Percentiles rank a stretch among this genome's conserved stretches.
Conservation (phyloP, 2,888 invertebrate genomes). For the Trachelus iudaicus region DNA sequence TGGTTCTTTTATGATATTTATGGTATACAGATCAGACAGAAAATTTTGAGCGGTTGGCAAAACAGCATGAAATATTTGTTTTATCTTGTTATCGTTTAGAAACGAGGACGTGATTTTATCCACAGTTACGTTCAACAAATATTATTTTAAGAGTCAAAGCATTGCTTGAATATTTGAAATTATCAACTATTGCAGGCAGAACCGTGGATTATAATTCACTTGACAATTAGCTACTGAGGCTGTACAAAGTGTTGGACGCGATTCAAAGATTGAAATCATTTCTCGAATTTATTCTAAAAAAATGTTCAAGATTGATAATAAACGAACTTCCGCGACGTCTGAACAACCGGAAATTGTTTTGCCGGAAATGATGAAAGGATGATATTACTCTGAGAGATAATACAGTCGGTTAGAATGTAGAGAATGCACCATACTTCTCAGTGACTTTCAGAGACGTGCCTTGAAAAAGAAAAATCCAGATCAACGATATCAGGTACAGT, state of each 20-base stretch:
- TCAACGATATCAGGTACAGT: background rate
- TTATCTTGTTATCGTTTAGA: background rate
- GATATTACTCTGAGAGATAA: background rate
- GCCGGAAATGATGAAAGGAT: background rate
- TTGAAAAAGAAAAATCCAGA: background rate
- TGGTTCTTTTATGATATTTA: background rate
- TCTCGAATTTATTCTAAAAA: background rate
- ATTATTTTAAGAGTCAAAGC: background rate
- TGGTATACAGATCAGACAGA: background rate
- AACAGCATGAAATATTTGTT: background rate
- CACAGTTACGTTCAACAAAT: background rate
- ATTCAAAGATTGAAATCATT: too few relatives aligned
- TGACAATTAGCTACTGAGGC: background rate
- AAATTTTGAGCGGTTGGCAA: background rate
- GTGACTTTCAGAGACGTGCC: background rate
- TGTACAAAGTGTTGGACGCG: background rate
- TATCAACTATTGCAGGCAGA: background rate
- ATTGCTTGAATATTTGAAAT: background rate
- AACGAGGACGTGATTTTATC: background rate
- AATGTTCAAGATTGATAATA: background rate
- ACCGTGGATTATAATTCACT: background rate
- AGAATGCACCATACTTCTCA: background rate
- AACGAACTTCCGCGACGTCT: background rate
- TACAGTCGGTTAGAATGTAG: background rate
- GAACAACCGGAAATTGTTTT: background rate